Evolutionary conservation across 2,113 vertebrate genomes (phyloP).

Genomic region (Junco hyemalis): DNA sequence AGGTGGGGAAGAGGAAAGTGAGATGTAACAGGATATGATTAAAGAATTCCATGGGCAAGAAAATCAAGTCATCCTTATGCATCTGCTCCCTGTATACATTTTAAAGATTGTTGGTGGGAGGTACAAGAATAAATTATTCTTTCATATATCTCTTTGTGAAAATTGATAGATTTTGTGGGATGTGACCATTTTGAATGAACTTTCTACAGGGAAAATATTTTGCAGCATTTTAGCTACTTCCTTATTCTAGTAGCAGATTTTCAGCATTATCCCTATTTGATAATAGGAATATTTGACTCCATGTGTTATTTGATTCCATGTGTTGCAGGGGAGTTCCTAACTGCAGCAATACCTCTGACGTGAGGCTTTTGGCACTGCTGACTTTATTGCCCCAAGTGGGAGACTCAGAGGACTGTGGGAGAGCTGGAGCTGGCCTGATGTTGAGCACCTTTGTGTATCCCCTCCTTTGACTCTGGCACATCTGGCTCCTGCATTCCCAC

Average conservation of each 20-base stretch:
- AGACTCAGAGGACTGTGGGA: background rate
- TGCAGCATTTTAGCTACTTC: accelerated
- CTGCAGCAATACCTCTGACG: background rate
- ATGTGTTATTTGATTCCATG: background rate
- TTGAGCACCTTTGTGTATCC: background rate
- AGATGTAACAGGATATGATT: background rate
- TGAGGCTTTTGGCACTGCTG: background rate
- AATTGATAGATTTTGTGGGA: background rate
- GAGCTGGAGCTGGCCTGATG: background rate
- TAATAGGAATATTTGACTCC: background rate
- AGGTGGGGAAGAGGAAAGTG: background rate
- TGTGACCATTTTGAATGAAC: background rate
- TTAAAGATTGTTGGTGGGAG: background rate
- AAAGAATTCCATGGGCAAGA: background rate
- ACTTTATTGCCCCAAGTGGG: background rate
- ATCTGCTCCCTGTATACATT: background rate
- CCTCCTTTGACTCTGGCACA: accelerated
- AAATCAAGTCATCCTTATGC: background rate
- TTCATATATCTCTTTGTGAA: background rate
- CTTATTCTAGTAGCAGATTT: background rate
- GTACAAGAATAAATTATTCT: background rate
- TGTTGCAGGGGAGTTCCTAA: background rate
- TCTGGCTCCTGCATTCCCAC: background rate
- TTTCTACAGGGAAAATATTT: background rate
- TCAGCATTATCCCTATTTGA: accelerated